Percentiles rank a stretch among this genome's conserved stretches.
Conservation (phyloP, 37 sponge, comb jelly and placozoan species). For the Ephydatia muelleri region DNA sequence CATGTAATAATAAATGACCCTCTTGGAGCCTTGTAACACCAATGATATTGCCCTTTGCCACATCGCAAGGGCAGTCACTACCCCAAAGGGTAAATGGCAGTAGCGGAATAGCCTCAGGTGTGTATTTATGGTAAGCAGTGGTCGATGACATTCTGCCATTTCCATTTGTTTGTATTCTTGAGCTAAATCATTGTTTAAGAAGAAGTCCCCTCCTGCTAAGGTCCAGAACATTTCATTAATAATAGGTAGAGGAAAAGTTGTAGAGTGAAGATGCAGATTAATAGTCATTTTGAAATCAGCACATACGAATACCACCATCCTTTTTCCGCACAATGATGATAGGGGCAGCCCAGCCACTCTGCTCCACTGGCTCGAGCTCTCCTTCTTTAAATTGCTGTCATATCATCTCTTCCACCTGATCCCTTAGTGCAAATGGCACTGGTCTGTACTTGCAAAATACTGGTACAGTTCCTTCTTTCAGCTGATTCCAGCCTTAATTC, state of each 20-base stretch:
- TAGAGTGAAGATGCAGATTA: neutral
- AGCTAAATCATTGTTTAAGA: conserved; percentile 7
- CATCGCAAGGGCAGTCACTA: conserved; percentile 21
- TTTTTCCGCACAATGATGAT: conserved; percentile 7
- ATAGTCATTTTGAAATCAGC: conserved; percentile 38
- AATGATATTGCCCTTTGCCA: conserved; percentile 27
- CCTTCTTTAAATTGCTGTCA: neutral
- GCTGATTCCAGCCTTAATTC: neutral
- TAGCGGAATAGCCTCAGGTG: conserved; percentile 17
- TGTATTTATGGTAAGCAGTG: conserved; percentile 10
- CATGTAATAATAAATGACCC: neutral
- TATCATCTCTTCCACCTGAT: conserved; percentile 8
- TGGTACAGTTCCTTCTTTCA: neutral
- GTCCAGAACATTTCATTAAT: conserved; percentile 6
- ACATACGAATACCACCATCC: conserved; percentile 23
- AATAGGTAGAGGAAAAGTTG: conserved; percentile 20
- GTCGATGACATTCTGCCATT: neutral
- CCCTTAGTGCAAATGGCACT: conserved; percentile 21
- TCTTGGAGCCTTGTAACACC: conserved; percentile 10
- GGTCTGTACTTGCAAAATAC: conserved; percentile 13
- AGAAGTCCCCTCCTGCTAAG: conserved; percentile 15
- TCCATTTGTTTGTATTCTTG: conserved; percentile 27
- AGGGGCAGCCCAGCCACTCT: conserved; percentile 9
- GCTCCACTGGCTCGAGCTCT: too few relatives aligned
- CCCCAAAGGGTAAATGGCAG: conserved; percentile 18